Evolutionary conservation across 2,888 invertebrate species (phyloP), one percentile per base, ranked within the genome.

Genomic region (Acanthosepion lycidas): DNA sequence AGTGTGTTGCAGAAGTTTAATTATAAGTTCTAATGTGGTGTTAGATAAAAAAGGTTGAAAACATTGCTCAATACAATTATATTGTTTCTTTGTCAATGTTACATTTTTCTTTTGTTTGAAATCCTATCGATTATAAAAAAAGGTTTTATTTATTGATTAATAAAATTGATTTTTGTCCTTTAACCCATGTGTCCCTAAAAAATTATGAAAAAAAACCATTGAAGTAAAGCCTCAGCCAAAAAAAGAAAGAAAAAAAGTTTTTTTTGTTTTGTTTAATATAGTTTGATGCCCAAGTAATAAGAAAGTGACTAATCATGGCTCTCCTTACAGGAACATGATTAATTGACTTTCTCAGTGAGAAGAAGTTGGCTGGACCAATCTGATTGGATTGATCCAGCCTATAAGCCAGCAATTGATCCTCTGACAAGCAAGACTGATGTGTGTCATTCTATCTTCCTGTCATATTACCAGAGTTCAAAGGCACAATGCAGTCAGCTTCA

Each of bases 361-460:
- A 23, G 23, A 59, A 59, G 23, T n/a, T 78, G 78, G 78, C n/a
- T 78, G 78, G 12, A 78, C 78, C 78, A n/a, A n/a, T 78, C 78
- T 78, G 28, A 78, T n/a, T 78, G 78, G n/a, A 23, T 78, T 78
- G 78, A 78, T 78, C 78, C 78, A 78, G 78, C n/a, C 78, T 78
- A 78, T 78, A 78, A 78, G 78, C n/a, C 78, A n/a, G 78, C 78
- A 78, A 78, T 33, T 78, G 78, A 78, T 78, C 78, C 78, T 33
- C 78, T n/a, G 78, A 78, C 78, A 78, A 78, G n/a, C 78, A 78
- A 78, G 78, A 78, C 78, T 78, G 78, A 78, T 78, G 78, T 12
- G 78, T 78, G n/a, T 78, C 78, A 78, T 78, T 78, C 78, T 78
- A 78, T 78, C 78, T 78, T 78, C 78, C 78, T 78, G 78, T 78